phyloP scores from a whole-genome alignment of 2,888 invertebrate species.

The Gandaritis pyraliata region DNA sequence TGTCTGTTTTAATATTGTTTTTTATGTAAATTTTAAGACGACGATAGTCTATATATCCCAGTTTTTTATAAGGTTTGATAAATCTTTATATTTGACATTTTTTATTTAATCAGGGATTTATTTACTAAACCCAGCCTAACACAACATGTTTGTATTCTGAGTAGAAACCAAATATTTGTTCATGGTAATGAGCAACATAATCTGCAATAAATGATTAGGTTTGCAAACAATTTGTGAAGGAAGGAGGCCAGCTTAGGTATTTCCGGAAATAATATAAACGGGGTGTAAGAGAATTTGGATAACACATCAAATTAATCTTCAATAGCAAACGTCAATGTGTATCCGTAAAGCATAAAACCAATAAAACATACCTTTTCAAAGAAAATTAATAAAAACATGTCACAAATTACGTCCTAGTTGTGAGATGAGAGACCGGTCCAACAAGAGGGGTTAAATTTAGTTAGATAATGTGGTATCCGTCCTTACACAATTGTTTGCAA shows the following conservation, averaged over 20 bases:
- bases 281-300: conserved; percentile 53
- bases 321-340: conserved; percentile 76
- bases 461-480: conserved; percentile 80
- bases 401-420: conserved; percentile 75
- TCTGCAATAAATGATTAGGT: conserved; percentile 69
- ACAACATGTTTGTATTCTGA: conserved; percentile 5
- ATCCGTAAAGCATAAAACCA: conserved; percentile 74
- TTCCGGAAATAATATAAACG: conserved; percentile 55
- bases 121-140: conserved; percentile 13
- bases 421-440: conserved; percentile 60
- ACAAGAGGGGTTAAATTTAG: conserved; percentile 61
- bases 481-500: conserved; percentile 86
- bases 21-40: not conserved
- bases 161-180: conserved; percentile 23
- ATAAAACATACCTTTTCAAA: conserved; percentile 83
- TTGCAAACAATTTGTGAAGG: conserved; percentile 95
- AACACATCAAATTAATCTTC: conserved; percentile 61
- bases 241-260: conserved; percentile 88
- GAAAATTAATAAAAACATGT: conserved; percentile 82
- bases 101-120: conserved; percentile 20
- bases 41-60: not conserved
- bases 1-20: not conserved
- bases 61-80: conserved; percentile 10
- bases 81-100: conserved; percentile 7
- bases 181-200: conserved; percentile 41